These are phyloP conservation scores for Pteria penguin DNA, from an alignment of 2,888 invertebrate species.

Conservation along the genomic window DNA sequence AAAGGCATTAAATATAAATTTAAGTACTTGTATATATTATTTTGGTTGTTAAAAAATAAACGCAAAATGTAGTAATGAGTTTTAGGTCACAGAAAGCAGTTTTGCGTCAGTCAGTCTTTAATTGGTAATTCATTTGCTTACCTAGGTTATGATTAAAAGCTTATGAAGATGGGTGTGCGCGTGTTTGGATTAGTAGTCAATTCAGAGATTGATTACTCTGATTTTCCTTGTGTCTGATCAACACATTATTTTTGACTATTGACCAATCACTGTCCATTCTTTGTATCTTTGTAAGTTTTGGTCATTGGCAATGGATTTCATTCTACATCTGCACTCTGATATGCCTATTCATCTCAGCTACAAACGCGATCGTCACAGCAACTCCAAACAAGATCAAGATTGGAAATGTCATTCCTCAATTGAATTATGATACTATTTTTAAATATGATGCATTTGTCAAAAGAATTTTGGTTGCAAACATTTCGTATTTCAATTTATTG, in stretches of 20 bases:
- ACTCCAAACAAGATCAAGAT: neutral
- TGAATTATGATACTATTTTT: too few species aligned
- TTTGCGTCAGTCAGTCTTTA: neutral
- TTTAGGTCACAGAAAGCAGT: neutral
- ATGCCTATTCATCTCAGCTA: neutral
- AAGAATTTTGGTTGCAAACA: slow-evolving; percentile 26
- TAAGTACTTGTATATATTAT: too few species aligned
- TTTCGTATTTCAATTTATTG: too few species aligned
- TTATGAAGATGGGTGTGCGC: too few species aligned
- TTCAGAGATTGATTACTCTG: too few species aligned
- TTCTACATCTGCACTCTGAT: neutral
- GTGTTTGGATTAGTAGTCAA: neutral
- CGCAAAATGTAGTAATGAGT: too few species aligned
- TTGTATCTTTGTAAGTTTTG: slow-evolving; percentile 1
- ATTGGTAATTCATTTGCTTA: neutral
- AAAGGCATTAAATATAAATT: neutral
- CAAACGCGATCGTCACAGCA: neutral
- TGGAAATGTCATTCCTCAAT: neutral
- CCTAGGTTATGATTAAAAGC: neutral
- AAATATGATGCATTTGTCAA: neutral
- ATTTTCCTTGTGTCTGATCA: slow-evolving; percentile 5
- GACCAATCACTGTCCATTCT: neutral
- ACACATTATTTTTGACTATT: neutral
- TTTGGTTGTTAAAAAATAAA: too few species aligned
- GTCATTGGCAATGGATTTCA: too few species aligned